Base-by-base conservation (phyloP, 37 sponge, comb jelly and placozoan species). In the Bolinopsis microptera region DNA sequence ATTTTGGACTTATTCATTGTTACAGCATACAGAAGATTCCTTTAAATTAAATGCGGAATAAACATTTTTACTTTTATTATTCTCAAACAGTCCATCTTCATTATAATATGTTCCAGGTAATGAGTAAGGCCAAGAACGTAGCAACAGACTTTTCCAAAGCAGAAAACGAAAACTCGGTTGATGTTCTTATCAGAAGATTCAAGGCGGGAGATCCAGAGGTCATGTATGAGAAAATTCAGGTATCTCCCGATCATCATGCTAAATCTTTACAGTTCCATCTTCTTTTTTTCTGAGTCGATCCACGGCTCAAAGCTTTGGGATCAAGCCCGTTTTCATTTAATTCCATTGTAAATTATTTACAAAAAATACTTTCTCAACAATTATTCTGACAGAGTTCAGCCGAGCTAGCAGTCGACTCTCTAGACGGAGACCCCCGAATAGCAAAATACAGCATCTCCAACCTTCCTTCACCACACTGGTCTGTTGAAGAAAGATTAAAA, bases 201-300 rank as follows among this genome's bases (percentile, higher is more conserved):
- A 86, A 86, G 30, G 41, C 90, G 3, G 90, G 90, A 9, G 90
- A 86, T 27, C 90, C 90, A 24, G 90, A 86, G 90, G 90, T 86
- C 31, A 38, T 86, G 38, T 86, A 86, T 27, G 90, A 86, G 90
- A 86, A 86, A 34, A 86, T 86, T 16, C 41, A 86, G 90, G 90
- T 86, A 82, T n/a, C 13, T 18, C 18, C 68, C 18, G 68, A 67
- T 18, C n/a, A n/a, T n/a, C n/a, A n/a, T n/a, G 21, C 13, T 67
- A 67, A 22, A 13, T 67, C 68, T 67, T 13, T 22, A 13, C 21
- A 21, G 68, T 67, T 13, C 68, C 68, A 22, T 67, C 21, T 67
- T 21, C 68, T 13, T 67, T 67, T 22, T 67, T 67, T 67, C 68
- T 13, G 68, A 22, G 13, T 67, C 68, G 18, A 13, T 67, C 68